Evolutionary conservation across 2,888 invertebrate species (phyloP).

Genomic region (Spisula solida): DNA sequence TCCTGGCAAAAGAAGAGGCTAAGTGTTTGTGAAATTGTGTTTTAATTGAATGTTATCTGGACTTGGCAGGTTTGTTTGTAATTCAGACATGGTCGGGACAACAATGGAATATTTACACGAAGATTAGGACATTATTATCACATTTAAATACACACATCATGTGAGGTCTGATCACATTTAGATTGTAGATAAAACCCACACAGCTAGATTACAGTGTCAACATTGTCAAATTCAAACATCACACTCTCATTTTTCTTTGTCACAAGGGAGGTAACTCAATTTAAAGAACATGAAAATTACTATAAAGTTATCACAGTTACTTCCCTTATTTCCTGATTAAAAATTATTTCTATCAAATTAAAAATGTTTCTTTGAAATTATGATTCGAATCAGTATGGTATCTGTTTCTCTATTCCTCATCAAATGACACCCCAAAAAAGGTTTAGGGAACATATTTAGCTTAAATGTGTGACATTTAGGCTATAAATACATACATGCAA

Average conservation of each 20-base stretch:
- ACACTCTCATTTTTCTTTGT: too few species aligned
- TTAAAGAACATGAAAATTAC: not conserved
- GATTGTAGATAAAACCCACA: not conserved
- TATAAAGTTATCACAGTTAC: not conserved
- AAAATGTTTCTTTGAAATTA: too few species aligned
- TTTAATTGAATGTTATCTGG: conserved; percentile 1
- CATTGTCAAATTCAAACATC: too few species aligned
- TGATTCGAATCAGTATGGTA: too few species aligned
- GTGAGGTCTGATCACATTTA: not conserved
- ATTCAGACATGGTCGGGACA: not conserved
- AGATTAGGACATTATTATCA: not conserved
- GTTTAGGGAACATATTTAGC: too few species aligned
- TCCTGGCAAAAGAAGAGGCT: not conserved
- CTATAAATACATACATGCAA: too few species aligned
- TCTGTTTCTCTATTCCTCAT: too few species aligned
- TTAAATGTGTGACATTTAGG: too few species aligned
- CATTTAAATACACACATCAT: not conserved
- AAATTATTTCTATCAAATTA: too few species aligned
- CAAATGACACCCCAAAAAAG: too few species aligned
- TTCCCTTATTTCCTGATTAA: not conserved
- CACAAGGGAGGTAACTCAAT: conserved; percentile 11
- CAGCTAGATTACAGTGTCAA: not conserved
- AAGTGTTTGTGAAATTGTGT: not conserved
- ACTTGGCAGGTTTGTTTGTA: not conserved
- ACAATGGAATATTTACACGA: not conserved